Percentiles rank a stretch among this genome's conserved stretches.
These are phyloP conservation scores for Melanocharis versteri DNA, from an alignment of 2,113 vertebrate species.

Conservation along the genomic window DNA sequence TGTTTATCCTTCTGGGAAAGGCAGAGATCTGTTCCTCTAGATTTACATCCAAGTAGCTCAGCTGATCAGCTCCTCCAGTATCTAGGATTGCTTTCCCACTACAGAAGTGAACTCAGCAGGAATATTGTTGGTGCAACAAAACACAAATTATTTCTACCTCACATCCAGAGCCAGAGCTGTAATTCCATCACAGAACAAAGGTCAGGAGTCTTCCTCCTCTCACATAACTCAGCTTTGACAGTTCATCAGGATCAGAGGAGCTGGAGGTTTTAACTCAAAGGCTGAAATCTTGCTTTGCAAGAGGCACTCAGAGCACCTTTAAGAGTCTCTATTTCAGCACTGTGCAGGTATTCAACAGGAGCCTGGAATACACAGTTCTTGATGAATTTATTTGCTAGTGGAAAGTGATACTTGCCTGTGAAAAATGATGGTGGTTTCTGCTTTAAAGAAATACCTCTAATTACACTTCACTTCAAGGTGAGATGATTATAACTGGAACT, in stretches of 20 bases:
- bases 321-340: not conserved
- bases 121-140: slow-evolving; percentile 3
- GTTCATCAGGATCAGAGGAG: not conserved
- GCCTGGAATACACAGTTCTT: not conserved
- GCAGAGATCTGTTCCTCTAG: not conserved
- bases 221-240: not conserved
- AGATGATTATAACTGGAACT: not conserved
- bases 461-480: not conserved
- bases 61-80: not conserved
- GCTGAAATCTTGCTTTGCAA: not conserved
- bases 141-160: not conserved
- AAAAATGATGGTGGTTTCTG: not conserved
- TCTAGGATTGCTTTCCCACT: not conserved
- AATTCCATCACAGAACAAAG: slow-evolving; percentile 19
- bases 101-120: not conserved
- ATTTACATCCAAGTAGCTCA: not conserved
- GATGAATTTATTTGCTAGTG: not conserved
- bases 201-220: not conserved
- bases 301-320: not conserved
- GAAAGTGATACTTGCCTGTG: not conserved
- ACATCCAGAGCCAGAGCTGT: not conserved
- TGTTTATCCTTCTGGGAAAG: not conserved
- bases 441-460: not conserved
- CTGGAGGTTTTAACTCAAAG: not conserved
- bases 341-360: not conserved